These are phyloP conservation scores for Ptiloglossa arizonensis DNA, from an alignment of 1,140 invertebrate genomes.

Conservation along the genomic window DNA sequence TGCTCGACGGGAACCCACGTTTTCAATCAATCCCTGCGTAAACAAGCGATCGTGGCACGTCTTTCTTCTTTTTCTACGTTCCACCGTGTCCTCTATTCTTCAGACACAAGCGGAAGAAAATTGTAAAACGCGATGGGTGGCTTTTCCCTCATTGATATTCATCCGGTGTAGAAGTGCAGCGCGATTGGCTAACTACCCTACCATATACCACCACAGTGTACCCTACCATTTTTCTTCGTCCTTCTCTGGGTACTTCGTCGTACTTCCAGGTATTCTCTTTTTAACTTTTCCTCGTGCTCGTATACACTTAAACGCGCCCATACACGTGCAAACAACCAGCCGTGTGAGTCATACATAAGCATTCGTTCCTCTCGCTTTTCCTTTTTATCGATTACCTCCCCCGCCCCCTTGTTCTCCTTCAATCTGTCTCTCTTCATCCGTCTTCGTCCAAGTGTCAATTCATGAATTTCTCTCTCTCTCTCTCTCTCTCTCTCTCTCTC, in stretches of 20 bases:
- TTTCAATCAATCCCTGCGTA: slow-evolving; percentile 70
- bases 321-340: slow-evolving; percentile 27
- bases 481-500: slow-evolving; percentile 35
- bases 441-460: slow-evolving; percentile 52
- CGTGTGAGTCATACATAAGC: slow-evolving; percentile 39
- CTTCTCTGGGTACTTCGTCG: slow-evolving; percentile 6
- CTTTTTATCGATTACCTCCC: slow-evolving; percentile 45
- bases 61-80: not conserved
- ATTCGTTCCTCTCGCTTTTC: slow-evolving; percentile 51
- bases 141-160: slow-evolving; percentile 80
- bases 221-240: slow-evolving; percentile 56
- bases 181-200: slow-evolving; percentile 80
- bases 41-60: slow-evolving; percentile 69
- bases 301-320: slow-evolving; percentile 33
- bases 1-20: slow-evolving; percentile 53
- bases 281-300: slow-evolving; percentile 14
- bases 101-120: slow-evolving; percentile 60
- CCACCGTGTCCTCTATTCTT: slow-evolving; percentile 17
- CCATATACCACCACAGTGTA: slow-evolving; percentile 66
- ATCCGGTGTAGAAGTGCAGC: slow-evolving; percentile 73
- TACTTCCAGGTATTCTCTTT: slow-evolving; percentile 31
- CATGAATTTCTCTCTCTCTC: not conserved
- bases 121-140: slow-evolving; percentile 75
- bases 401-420: slow-evolving; percentile 1
- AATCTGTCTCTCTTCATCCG: slow-evolving; percentile 41